Base-by-base conservation (phyloP, 1,140 invertebrate species). In the Pomacea maculata region DNA sequence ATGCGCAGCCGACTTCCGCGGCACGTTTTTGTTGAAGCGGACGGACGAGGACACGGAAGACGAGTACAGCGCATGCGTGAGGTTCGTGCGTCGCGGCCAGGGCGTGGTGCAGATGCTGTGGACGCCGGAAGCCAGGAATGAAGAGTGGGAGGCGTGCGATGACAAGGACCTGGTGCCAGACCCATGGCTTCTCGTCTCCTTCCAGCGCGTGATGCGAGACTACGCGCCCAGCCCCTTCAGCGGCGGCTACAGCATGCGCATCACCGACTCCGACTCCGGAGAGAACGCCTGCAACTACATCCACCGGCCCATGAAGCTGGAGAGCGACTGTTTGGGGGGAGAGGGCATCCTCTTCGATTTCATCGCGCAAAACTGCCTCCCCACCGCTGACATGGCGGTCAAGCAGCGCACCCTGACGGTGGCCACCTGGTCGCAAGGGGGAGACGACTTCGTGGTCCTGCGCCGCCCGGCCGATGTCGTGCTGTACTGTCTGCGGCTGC, bases 201-300 rank as follows among this genome's bases (percentile, higher is more conserved):
- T 72, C 61, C 45, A 75, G 63, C 73, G 57, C 8, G 17, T 85
- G 15, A 63, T 68, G 64, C 52, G 80, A 10, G 85, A 86, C 34
- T 86, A 86, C 75, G 77, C 79, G 6, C 74, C 78, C 0, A 87
- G 87, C 64, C 85, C 87, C 5, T 81, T 88, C 61, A 71, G 76
- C 7, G 87, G 87, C 6, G 87, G 87, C 6, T 88, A 81, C 81
- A 85, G 85, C 78, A 87, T 88, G 84, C 84, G 86, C 71, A 83
- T 87, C 25, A 78, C 63, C 9, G 81, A 86, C 45, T 83, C 81
- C 19, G 29, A 80, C 8, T 68, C 78, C 0, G 76, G 77, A 0
- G 80, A 80, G 25, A 86, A 86, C 80, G 81, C 81, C 5, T 88
- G 87, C 67, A 88, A 88, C 76, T 82, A 83, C 34, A 84, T 85